Evolutionary conservation across 1,140 invertebrate genomes (phyloP).

Genomic region (Neodiprion pinetum): DNA sequence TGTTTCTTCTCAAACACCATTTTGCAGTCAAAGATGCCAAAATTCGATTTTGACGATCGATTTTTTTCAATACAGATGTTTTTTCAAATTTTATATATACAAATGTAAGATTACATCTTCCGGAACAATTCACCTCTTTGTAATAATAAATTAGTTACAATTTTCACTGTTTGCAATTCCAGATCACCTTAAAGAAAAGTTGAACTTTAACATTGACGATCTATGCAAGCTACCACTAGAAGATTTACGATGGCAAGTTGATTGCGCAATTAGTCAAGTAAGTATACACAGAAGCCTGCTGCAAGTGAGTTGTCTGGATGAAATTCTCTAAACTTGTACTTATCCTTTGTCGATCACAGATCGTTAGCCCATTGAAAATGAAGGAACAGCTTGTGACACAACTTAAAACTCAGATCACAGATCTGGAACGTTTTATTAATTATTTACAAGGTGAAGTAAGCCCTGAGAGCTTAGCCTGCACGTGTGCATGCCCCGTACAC

Average conservation of each 20-base stretch:
- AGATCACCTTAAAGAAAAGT: conserved; percentile 78
- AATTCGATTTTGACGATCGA: no score
- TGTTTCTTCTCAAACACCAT: no score
- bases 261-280: conserved; percentile 75
- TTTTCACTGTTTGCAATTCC: conserved; percentile 24
- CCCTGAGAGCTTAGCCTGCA: conserved; percentile 63
- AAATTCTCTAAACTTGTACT: background rate
- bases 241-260: conserved; percentile 82
- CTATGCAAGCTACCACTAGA: conserved; percentile 75
- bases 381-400: conserved; percentile 95
- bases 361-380: conserved; percentile 93
- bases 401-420: conserved; percentile 95
- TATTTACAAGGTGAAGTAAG: conserved; percentile 86
- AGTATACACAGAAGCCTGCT: conserved; percentile 27
- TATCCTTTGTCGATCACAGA: conserved; percentile 65
- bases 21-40: no score
- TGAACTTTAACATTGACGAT: conserved; percentile 80
- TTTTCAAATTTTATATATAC: no score
- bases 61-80: no score
- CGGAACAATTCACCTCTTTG: no score
- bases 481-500: conserved; percentile 72
- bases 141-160: no score
- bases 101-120: no score
- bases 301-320: no score
- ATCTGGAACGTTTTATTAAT: conserved; percentile 96